Percentiles rank a stretch among this genome's conserved stretches.
Evolutionary conservation across 2,797 vertebrate species (phyloP).

Genomic region (Sphaeramia orbicularis): DNA sequence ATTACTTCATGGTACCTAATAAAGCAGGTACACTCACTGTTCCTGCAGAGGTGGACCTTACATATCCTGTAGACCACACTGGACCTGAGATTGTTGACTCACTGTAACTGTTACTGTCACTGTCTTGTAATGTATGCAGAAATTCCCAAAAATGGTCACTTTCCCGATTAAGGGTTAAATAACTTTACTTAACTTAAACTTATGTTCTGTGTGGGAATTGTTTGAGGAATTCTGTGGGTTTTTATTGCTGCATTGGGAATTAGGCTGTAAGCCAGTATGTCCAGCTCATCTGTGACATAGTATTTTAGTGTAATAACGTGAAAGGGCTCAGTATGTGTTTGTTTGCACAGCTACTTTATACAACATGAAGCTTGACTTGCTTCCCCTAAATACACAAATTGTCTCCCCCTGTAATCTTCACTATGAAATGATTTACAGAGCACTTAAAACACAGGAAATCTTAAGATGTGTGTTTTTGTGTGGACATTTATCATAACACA

Average conservation of each 20-base stretch:
- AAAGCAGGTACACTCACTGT: no score
- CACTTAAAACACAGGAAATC: no score
- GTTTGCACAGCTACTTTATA: slow-evolving; percentile 3
- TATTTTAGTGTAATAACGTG: slow-evolving; percentile 17
- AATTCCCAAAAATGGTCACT: no score
- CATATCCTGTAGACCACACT: no score
- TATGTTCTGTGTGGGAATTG: slow-evolving; percentile 38
- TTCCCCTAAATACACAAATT: neutral
- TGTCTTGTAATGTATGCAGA: no score
- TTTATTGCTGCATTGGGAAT: slow-evolving; percentile 37
- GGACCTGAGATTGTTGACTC: no score
- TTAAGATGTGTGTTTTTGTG: no score
- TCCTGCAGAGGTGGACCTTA: no score
- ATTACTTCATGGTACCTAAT: no score
- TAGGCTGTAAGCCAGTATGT: slow-evolving; percentile 33
- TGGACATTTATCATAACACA: no score
- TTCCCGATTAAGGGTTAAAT: slow-evolving; percentile 15
- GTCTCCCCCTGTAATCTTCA: slow-evolving; percentile 6
- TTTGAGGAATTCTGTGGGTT: slow-evolving; percentile 44
- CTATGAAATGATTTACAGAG: no score
- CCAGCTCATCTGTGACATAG: slow-evolving; percentile 1
- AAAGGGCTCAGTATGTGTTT: slow-evolving; percentile 13
- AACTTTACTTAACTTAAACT: slow-evolving; percentile 16
- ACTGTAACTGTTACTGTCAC: no score
- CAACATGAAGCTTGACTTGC: neutral